Base-by-base conservation (phyloP, 2,888 invertebrate genomes). In the Loripinus fragilis region DNA sequence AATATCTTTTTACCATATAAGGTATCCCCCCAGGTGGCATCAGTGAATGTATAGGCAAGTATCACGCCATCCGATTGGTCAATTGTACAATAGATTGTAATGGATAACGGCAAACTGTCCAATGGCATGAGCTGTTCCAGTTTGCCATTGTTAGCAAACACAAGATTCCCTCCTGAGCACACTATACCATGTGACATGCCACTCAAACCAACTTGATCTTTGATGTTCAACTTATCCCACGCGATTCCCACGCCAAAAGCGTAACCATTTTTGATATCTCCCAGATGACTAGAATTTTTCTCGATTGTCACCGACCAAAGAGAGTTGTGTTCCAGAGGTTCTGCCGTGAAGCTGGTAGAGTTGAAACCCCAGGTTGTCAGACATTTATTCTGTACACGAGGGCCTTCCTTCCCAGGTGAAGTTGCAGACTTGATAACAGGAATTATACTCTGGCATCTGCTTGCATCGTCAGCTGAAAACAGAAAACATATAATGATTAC, bases 311-410 rank as follows among this genome's bases (percentile, higher is more conserved):
- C 89, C 0, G 91, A 88, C 92, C 92, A 92, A 67, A 89, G 85
- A 25, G 89, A 83, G 68, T 81, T 86, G 20, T 72, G 71, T 7
- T 77, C 60, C 23, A 92, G 76, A 2, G 85, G 80, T 76, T 91
- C 92, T 0, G 91, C 92, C 5, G 90, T 92, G 72, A 92, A 92
- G n/a, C 90, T 90, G 8, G 91, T 91, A 17, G 91, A 91, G 80
- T 88, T 90, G 72, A 91, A 92, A 0, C 92, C 92, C 92, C 92
- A 92, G 8, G 92, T 92, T 71, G 90, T 90, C 10, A 92, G 85
- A 71, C 87, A 90, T 70, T 90, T 91, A 83, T 89, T 92, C 68
- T 88, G 87, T 0, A 90, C 88, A 10, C 88, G 81, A 10, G 88
- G 89, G 8, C 80, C 83, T n/a, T 86, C 83, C 15, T 84, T 83